Percentiles rank a stretch among this genome's conserved stretches.
These are phyloP conservation scores for Heliconius hortense DNA, from an alignment of 2,888 invertebrate species.

Conservation along the genomic window DNA sequence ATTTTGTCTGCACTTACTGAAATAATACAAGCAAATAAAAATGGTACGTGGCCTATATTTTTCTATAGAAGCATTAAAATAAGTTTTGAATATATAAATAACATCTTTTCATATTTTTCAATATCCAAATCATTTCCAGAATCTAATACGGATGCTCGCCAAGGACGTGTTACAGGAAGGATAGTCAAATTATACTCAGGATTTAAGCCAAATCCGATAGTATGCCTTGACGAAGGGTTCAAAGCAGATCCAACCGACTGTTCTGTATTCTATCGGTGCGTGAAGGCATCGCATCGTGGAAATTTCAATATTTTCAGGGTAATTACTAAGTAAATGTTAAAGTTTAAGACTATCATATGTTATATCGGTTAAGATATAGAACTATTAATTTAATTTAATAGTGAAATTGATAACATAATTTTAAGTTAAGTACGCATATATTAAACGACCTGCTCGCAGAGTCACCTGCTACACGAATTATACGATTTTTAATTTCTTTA, in stretches of 20 bases:
- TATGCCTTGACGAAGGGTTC: conserved; percentile 86
- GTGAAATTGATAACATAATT: too few species aligned
- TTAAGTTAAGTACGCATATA: too few species aligned
- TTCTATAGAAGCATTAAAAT: neutral
- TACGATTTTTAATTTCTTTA: too few species aligned
- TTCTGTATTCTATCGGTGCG: conserved; percentile 88
- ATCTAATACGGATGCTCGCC: conserved; percentile 39
- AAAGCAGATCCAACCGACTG: conserved; percentile 88
- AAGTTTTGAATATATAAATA: neutral
- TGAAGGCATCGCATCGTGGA: conserved; percentile 78
- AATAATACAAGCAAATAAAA: too few species aligned
- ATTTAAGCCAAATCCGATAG: conserved; percentile 65
- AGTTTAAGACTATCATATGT: neutral
- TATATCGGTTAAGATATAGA: too few species aligned
- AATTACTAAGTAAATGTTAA: conserved; percentile 51
- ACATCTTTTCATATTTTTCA: neutral
- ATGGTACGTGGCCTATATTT: conserved; percentile 1
- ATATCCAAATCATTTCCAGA: conserved; percentile 31
- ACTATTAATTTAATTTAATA: too few species aligned
- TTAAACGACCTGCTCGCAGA: too few species aligned
- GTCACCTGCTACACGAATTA: too few species aligned
- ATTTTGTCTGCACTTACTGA: too few species aligned
- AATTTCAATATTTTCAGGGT: conserved; percentile 79
- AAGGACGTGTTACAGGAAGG: conserved; percentile 52
- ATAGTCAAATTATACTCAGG: conserved; percentile 71